Base-by-base conservation (phyloP, 2,113 vertebrate species). In the Perca schrenkii region DNA sequence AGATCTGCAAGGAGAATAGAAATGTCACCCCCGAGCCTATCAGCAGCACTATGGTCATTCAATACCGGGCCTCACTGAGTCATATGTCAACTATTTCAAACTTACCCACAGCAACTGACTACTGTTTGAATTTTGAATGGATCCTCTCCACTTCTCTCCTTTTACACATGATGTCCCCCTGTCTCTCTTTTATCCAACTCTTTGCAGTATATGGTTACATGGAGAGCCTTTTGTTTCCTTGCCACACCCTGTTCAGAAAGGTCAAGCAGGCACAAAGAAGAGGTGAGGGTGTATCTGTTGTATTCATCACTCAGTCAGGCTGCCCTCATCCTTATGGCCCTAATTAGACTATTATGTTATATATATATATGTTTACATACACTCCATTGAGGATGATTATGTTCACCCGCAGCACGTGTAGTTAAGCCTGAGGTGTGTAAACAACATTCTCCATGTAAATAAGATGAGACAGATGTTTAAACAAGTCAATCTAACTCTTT, bases 171-270 rank as follows among this genome's bases (percentile, higher is more conserved):
- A 89, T 86, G 88, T 88, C 40, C 68, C 64, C 72, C 80, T 89
- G 84, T 89, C 87, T 91, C 89, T 86, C 90, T 93, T 82, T 92
- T 82, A 84, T 92, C 67, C 71, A 28, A 25, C 88, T 90, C 91
- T 91, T 79, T 77, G 83, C 86, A 69, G 94, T 91, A 89, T 95
- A 92, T 86, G 87, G 91, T 93, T 95, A 93, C 83, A 93, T 17
- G 11, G 19, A 80, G 91, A 88, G 82, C 82, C 90, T 78, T 92
- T 92, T 58, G 89, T 91, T 87, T 88, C 90, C 80, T 58, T 72
- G 84, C 90, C 90, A 91, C 64, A 79, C 77, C 94, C 91, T 90
- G 86, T 77, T 88, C 46, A 79, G 85, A 90, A 87, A 92, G 74
- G 84, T 87, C 89, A 65, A 49, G n/a, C n/a, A 2, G 50, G 61